phyloP scores from a whole-genome alignment of 2,888 invertebrate genomes.

The Clanis bilineata region DNA sequence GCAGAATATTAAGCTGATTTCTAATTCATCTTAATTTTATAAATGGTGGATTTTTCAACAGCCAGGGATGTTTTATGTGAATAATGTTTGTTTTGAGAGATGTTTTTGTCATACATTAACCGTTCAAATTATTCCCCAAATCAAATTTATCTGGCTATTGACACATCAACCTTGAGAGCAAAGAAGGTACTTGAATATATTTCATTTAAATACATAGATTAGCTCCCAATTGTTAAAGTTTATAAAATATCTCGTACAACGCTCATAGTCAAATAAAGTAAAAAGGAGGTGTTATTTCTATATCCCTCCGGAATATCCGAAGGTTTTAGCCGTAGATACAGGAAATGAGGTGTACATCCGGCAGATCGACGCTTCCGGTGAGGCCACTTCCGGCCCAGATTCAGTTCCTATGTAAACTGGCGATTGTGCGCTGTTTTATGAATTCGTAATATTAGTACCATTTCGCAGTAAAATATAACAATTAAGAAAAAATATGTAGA shows the following conservation, averaged over 20 bases:
- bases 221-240: background rate
- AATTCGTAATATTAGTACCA: background rate
- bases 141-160: no score
- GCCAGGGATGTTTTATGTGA: no score
- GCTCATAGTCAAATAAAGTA: background rate
- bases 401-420: background rate
- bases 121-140: no score
- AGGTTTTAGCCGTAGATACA: constrained; percentile 30
- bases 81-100: no score
- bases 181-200: no score
- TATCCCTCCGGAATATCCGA: constrained; percentile 9
- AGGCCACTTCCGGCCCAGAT: constrained; percentile 38
- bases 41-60: no score
- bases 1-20: no score
- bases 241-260: background rate
- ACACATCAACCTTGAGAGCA: no score
- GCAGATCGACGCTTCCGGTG: constrained; percentile 48
- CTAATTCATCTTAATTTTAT: no score
- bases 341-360: constrained; percentile 65
- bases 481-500: background rate
- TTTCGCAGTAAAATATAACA: background rate
- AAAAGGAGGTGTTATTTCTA: background rate
- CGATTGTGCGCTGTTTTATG: background rate
- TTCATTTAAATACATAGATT: no score
- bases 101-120: no score